Percentiles rank a stretch among this genome's conserved stretches.
Conservation (phyloP, 2,797 vertebrate species). For the Hippocampus kuda region DNA sequence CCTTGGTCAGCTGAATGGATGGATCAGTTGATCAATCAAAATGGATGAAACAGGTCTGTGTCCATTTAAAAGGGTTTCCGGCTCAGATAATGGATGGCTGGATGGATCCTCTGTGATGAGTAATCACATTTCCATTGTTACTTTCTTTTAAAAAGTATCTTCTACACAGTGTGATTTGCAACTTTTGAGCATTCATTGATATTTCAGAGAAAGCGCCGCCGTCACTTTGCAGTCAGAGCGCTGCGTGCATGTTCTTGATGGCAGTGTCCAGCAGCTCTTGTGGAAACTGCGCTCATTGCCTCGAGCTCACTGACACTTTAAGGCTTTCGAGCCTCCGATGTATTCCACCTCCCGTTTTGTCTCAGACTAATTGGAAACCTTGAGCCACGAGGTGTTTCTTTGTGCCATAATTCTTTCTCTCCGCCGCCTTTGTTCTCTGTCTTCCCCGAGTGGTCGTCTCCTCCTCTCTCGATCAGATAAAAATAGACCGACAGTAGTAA, state of each 20-base stretch:
- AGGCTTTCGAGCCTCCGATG: not conserved
- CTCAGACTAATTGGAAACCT: slow-evolving; percentile 49
- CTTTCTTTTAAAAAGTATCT: not conserved
- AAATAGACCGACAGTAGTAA: slow-evolving; percentile 6
- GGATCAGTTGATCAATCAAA: no score
- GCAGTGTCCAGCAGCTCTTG: slow-evolving; percentile 50
- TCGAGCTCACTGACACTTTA: slow-evolving; percentile 32
- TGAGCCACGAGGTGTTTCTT: slow-evolving; percentile 25
- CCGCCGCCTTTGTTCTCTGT: slow-evolving; percentile 19
- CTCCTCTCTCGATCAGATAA: slow-evolving; percentile 15
- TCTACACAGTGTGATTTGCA: not conserved
- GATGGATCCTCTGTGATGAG: not conserved
- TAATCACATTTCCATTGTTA: not conserved
- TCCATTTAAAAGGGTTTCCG: no score
- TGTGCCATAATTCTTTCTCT: slow-evolving; percentile 12
- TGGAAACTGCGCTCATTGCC: slow-evolving; percentile 45
- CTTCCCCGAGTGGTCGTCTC: slow-evolving; percentile 1
- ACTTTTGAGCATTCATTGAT: slow-evolving; percentile 17
- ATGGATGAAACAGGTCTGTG: no score
- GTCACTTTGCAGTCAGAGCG: slow-evolving; percentile 40
- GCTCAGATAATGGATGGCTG: no score
- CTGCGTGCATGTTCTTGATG: slow-evolving; percentile 38
- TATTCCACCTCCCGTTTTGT: slow-evolving; percentile 35
- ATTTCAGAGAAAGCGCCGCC: slow-evolving; percentile 36
- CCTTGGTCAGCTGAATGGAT: no score